A percentile compares a stretch with the other conserved stretches of the same genome.
phyloP scores from a whole-genome alignment of 2,888 invertebrate genomes.

The Meganola albula region DNA sequence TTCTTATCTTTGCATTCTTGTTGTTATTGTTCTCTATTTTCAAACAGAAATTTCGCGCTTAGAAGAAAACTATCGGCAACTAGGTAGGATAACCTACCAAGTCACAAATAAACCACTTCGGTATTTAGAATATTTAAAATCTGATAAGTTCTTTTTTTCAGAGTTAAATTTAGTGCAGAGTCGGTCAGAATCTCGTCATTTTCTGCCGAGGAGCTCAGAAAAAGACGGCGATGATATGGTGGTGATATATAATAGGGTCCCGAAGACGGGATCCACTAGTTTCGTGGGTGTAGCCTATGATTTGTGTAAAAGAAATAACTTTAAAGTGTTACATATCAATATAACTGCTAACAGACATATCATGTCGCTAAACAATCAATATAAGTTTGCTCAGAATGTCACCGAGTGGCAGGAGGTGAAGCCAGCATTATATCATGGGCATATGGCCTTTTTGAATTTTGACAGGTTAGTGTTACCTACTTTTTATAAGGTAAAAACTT shows the following conservation, averaged over 20 bases:
- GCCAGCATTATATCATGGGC: conserved; percentile 98
- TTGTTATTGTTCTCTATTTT: conserved; percentile 66
- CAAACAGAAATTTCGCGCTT: conserved; percentile 66
- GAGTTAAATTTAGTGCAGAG: conserved; percentile 55
- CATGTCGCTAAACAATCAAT: conserved; percentile 94
- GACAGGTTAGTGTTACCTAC: conserved; percentile 87
- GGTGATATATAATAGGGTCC: conserved; percentile 96
- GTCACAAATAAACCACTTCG: neutral
- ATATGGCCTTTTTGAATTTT: conserved; percentile 97
- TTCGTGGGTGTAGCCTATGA: conserved; percentile 95
- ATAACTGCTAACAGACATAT: conserved; percentile 97
- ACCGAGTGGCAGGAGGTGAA: conserved; percentile 92
- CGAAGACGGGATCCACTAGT: conserved; percentile 98
- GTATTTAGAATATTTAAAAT: neutral
- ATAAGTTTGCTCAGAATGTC: conserved; percentile 92
- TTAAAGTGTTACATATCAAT: conserved; percentile 91
- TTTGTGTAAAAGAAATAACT: conserved; percentile 84
- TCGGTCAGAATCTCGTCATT: conserved; percentile 57
- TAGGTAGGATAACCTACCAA: no score
- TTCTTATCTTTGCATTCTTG: conserved; percentile 63
- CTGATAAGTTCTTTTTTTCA: conserved; percentile 34
- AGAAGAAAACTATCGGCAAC: conserved; percentile 58
- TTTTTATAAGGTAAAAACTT: no score
- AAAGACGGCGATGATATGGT: conserved; percentile 82
- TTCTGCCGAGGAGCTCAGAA: conserved; percentile 47